phyloP scores from a whole-genome alignment of 2,888 invertebrate species.

The Chorisops tibialis region DNA sequence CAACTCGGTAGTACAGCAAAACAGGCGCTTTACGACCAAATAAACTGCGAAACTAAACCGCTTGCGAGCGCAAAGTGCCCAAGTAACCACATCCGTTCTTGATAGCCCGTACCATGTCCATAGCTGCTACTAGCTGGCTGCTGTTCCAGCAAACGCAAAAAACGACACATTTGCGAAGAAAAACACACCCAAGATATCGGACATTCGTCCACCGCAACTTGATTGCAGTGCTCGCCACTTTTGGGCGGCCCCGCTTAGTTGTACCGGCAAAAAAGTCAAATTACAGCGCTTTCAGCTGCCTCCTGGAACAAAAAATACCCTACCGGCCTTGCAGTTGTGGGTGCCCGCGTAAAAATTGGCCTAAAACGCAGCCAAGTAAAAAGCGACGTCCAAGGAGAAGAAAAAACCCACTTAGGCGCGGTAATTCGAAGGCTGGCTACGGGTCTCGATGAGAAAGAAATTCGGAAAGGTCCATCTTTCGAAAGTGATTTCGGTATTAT shows the following conservation, averaged over 20 bases:
- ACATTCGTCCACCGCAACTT: background rate
- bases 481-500: conserved; percentile 29
- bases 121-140: too few species aligned
- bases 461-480: background rate
- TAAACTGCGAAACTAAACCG: conserved; percentile 14
- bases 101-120: background rate
- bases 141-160: too few species aligned
- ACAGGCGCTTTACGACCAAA: conserved; percentile 9
- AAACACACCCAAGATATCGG: too few species aligned
- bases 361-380: background rate
- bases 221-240: background rate
- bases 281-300: too few species aligned
- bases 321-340: too few species aligned
- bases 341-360: too few species aligned
- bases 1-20: conserved; percentile 1
- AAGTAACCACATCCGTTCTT: conserved; percentile 23
- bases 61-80: conserved; percentile 1
- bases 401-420: background rate
- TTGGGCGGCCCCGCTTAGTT: background rate
- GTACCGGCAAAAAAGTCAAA: too few species aligned
- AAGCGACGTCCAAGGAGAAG: background rate
- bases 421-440: background rate
- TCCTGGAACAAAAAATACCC: too few species aligned
- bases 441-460: background rate
- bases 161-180: too few species aligned